Evolutionary conservation across 2,797 vertebrate genomes (phyloP).

Genomic region (Clarias pachynema): DNA sequence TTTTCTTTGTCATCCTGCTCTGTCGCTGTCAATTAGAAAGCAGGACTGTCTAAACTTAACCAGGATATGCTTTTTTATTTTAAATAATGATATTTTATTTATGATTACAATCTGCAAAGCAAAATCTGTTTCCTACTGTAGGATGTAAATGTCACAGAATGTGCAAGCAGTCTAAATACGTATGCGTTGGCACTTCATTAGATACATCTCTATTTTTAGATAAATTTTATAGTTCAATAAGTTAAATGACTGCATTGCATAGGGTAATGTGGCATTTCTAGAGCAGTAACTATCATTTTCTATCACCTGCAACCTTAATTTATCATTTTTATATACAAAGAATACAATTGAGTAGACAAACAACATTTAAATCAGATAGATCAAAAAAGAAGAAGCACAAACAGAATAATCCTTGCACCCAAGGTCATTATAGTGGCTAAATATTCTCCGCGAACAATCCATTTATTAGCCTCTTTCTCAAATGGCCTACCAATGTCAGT

Average conservation of each 20-base stretch:
- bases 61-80: not conserved
- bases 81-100: not conserved
- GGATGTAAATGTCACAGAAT: not conserved
- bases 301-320: not conserved
- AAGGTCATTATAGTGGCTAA: not conserved
- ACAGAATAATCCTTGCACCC: not conserved
- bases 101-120: not conserved
- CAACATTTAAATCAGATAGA: not conserved
- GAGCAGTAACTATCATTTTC: too few relatives aligned
- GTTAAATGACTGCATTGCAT: not conserved
- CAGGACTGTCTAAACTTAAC: slow-evolving; percentile 23
- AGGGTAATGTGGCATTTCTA: not conserved
- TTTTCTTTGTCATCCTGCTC: slow-evolving; percentile 15
- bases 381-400: not conserved
- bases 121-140: not conserved
- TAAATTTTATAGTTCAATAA: not conserved
- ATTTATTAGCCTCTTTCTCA: not conserved
- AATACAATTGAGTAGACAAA: not conserved
- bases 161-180: not conserved
- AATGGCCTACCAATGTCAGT: not conserved
- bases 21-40: not conserved
- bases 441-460: not conserved
- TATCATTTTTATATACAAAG: not conserved
- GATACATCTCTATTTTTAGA: not conserved
- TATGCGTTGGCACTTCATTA: not conserved